These are phyloP conservation scores for Aricia agestis DNA, from an alignment of 1,140 invertebrate genomes.

Conservation along the genomic window DNA sequence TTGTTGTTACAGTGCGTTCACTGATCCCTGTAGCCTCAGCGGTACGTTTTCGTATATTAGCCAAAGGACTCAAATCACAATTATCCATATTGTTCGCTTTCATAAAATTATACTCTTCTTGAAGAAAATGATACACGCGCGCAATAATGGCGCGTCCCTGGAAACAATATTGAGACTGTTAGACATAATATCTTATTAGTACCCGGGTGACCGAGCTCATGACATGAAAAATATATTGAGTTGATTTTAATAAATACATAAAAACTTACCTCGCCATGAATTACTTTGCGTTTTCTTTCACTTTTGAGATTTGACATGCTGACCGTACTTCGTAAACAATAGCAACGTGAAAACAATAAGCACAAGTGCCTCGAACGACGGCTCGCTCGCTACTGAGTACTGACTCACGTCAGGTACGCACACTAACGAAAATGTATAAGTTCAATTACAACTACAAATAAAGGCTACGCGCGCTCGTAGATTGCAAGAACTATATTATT, in stretches of 20 bases:
- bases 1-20: constrained; percentile 16
- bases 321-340: constrained; percentile 3
- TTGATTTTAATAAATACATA: constrained; percentile 16
- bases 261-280: constrained; percentile 17
- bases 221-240: background rate
- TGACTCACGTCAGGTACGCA: background rate
- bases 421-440: constrained; percentile 7
- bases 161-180: background rate
- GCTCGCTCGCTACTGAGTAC: constrained; percentile 9
- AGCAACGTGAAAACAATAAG: background rate
- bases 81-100: constrained; percentile 12
- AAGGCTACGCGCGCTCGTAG: constrained; percentile 1
- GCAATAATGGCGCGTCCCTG: constrained; percentile 16
- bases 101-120: constrained; percentile 20
- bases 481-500: constrained; percentile 9
- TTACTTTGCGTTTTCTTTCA: constrained; percentile 16
- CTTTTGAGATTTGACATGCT: constrained; percentile 6
- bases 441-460: constrained; percentile 3
- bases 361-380: constrained; percentile 2
- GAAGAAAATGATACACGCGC: constrained; percentile 13
- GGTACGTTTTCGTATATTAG: constrained; percentile 13
- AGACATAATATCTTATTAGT: background rate
- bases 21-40: constrained; percentile 19
- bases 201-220: background rate
- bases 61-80: constrained; percentile 9